Base-by-base conservation (phyloP, 2,888 invertebrate species). In the Aleiodes leptofemur region DNA sequence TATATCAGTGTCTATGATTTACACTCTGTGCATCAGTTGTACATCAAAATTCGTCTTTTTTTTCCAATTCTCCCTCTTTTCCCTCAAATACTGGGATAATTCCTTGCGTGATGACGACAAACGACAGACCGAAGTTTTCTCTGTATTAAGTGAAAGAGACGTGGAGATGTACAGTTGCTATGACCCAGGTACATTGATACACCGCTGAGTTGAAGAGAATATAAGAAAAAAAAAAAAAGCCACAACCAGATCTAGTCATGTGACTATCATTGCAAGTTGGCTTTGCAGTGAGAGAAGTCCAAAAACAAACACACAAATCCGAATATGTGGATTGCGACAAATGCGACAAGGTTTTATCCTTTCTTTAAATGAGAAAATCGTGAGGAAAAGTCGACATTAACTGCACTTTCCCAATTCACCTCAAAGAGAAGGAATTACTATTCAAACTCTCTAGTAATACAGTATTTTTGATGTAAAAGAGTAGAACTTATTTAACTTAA, bases 91-190 rank as follows among this genome's bases (percentile, higher is more conserved):
- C 43, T 9, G 8, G 43, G 43, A 43, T 43, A 43, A 43, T 43
- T 43, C 48, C 59, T 64, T 53, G 64, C 64, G 51, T 48, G 57
- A 57, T 59, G 23, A 23, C 23, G 43, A 43, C 43, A 43, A 43
- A 43, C 43, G 43, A 43, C 43, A 43, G 43, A 8, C 16, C 34
- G 53, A 55, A 53, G 50, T 72, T 23, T 23, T 51, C n/a, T 70
- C 8, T 64, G 13, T 34, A 64, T 59, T 66, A 11, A 43, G 43
- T 43, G 43, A 43, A 43, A 43, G 43, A 43, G 43, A 43, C 43
- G 43, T 43, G 79, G 80, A 23, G 23, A 83, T 82, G 83, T 83
- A 83, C 83, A 83, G 83, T 83, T 83, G 81, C 77, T 78, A 80
- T 82, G 82, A 83, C 83, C 83, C 79, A 80, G 76, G 59, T 59